Percentiles rank a stretch among this genome's conserved stretches.
Conservation (phyloP, 2,888 invertebrate genomes). For the Bombylius discolor region DNA sequence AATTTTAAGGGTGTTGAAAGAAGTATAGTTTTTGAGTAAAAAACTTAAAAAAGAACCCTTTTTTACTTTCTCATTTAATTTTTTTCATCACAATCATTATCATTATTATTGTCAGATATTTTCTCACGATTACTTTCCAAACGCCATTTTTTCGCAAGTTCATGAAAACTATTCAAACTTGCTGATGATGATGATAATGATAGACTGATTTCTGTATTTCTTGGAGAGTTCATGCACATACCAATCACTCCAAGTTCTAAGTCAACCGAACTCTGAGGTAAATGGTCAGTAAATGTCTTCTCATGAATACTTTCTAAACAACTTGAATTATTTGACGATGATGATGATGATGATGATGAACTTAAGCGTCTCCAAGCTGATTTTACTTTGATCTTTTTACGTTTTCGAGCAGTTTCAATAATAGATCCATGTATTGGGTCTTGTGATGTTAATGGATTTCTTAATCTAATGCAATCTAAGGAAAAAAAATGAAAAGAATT, state of each 20-base stretch:
- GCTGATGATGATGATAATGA: background rate
- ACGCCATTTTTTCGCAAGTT: slow-evolving; percentile 8
- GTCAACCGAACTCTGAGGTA: slow-evolving; percentile 11
- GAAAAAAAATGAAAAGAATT: too few relatives aligned
- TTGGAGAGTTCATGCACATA: background rate
- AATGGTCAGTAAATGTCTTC: slow-evolving; percentile 7
- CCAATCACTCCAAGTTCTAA: slow-evolving; percentile 6
- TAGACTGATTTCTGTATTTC: background rate
- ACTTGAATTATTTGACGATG: slow-evolving; percentile 5
- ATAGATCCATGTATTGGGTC: slow-evolving; percentile 14
- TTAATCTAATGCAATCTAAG: too few relatives aligned
- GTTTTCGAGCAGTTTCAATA: background rate
- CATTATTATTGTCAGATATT: background rate
- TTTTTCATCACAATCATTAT: too few relatives aligned
- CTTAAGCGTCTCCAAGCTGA: slow-evolving; percentile 6
- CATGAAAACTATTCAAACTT: background rate
- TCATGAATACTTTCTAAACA: slow-evolving; percentile 1
- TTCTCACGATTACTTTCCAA: slow-evolving; percentile 8
- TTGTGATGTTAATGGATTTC: too few relatives aligned
- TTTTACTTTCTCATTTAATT: too few relatives aligned
- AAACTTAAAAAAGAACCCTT: too few relatives aligned
- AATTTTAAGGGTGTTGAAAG: too few relatives aligned
- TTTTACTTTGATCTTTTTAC: background rate
- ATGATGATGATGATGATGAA: slow-evolving; percentile 1
- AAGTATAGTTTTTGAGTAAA: too few relatives aligned